phyloP scores from a whole-genome alignment of 1,140 invertebrate genomes.

The Meloidogyne chitwoodi region DNA sequence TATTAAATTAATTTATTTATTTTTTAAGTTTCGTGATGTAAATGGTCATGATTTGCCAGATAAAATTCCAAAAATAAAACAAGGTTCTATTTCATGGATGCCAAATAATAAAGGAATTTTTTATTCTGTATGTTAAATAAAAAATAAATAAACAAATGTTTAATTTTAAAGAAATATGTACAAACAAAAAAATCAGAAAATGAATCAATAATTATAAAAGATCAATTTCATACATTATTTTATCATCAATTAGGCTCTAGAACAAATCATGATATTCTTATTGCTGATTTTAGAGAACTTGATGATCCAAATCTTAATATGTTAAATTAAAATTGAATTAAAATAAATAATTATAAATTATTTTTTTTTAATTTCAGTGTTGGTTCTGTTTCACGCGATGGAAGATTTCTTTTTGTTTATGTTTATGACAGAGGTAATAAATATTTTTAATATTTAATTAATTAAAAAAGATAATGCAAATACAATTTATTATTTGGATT shows the following conservation, averaged over 20 bases:
- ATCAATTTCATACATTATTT: conserved; percentile 84
- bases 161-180: conserved; percentile 71
- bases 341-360: conserved; percentile 1
- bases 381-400: conserved; percentile 51
- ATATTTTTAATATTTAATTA: conserved; percentile 23
- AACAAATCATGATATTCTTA: conserved; percentile 80
- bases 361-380: conserved; percentile 8
- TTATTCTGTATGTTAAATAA: conserved; percentile 77
- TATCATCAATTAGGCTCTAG: conserved; percentile 82
- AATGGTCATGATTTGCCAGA: conserved; percentile 78
- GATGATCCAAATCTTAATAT: conserved; percentile 83
- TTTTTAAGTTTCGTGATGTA: conserved; percentile 62
- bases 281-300: conserved; percentile 83
- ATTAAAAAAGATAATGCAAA: conserved; percentile 30
- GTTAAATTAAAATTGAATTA: background rate
- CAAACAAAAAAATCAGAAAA: conserved; percentile 76
- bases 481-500: conserved; percentile 50
- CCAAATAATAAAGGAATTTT: conserved; percentile 91
- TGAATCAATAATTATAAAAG: conserved; percentile 79
- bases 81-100: conserved; percentile 83
- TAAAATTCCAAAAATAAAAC: conserved; percentile 83
- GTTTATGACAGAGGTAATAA: conserved; percentile 49
- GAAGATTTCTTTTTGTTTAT: conserved; percentile 48
- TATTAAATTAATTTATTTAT: background rate
- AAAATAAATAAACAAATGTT: no score